phyloP scores from a whole-genome alignment of 2,888 invertebrate genomes.

The Linyphia triangularis region DNA sequence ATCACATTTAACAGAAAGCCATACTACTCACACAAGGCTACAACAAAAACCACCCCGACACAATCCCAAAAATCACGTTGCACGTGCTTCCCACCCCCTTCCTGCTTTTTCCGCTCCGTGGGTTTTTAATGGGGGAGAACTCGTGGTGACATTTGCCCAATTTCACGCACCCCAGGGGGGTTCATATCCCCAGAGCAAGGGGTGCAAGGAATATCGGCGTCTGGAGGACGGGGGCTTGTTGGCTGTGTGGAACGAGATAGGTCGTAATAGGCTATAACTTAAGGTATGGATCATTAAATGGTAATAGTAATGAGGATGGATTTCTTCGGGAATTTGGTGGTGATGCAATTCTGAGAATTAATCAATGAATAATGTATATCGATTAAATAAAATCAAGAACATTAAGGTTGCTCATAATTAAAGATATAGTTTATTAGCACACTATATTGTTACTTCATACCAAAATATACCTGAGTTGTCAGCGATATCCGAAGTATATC shows the following conservation, averaged over 20 bases:
- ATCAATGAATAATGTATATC: too few relatives aligned
- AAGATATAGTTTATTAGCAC: too few relatives aligned
- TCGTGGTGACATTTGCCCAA: conserved; percentile 72
- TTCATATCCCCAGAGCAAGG: not conserved
- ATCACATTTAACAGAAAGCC: conserved; percentile 37
- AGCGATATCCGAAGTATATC: too few relatives aligned
- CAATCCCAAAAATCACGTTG: conserved; percentile 10
- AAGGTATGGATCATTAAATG: conserved; percentile 59
- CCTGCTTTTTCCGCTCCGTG: conserved; percentile 59
- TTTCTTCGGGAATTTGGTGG: not conserved
- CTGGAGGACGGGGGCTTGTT: not conserved
- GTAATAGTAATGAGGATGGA: conserved; percentile 30
- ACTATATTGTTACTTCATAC: too few relatives aligned
- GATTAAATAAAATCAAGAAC: too few relatives aligned
- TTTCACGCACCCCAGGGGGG: conserved; percentile 66
- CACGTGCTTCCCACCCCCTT: not conserved
- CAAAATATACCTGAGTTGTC: too few relatives aligned
- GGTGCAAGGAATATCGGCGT: not conserved
- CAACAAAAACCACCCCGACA: not conserved
- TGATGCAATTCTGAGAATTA: too few relatives aligned
- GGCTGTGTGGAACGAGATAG: conserved; percentile 36
- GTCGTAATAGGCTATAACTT: conserved; percentile 48
- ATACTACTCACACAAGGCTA: conserved; percentile 1
- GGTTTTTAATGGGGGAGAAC: conserved; percentile 48
- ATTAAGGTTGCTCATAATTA: too few relatives aligned